phyloP scores from a whole-genome alignment of 2,888 invertebrate species.

The Nipponacmea schrenckii region DNA sequence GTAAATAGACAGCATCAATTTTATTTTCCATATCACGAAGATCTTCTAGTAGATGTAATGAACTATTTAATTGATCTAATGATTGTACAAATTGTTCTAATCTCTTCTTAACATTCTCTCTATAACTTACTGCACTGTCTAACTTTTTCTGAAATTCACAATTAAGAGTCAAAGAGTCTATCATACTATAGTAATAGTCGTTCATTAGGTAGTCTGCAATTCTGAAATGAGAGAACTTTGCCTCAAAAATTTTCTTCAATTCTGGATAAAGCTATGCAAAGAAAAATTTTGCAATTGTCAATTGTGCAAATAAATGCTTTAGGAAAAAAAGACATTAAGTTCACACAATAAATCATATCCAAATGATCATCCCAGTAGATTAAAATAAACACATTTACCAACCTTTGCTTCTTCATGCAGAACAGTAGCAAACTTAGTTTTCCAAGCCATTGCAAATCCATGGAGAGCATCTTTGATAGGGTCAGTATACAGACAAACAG shows the following conservation, averaged over 20 bases:
- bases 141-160: conserved; percentile 57
- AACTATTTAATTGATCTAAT: conserved; percentile 67
- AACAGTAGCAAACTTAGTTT: conserved; percentile 65
- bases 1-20: conserved; percentile 66
- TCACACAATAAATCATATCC: too few species aligned
- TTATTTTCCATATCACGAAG: conserved; percentile 68
- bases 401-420: conserved; percentile 67
- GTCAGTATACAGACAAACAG: conserved; percentile 61
- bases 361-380: too few species aligned
- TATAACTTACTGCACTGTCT: conserved; percentile 61
- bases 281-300: too few species aligned
- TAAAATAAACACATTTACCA: neutral
- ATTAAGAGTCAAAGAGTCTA: neutral
- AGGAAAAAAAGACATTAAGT: too few species aligned
- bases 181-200: too few species aligned
- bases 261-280: too few species aligned
- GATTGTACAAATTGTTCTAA: conserved; percentile 63
- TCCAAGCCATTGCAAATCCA: conserved; percentile 67
- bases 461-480: conserved; percentile 65
- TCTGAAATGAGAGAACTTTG: neutral
- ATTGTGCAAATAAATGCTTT: too few species aligned
- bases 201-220: too few species aligned
- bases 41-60: conserved; percentile 66
- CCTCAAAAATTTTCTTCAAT: too few species aligned
- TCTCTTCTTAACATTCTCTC: conserved; percentile 57